Evolutionary conservation across 2,888 invertebrate genomes (phyloP).

Genomic region (Latrodectus elegans): DNA sequence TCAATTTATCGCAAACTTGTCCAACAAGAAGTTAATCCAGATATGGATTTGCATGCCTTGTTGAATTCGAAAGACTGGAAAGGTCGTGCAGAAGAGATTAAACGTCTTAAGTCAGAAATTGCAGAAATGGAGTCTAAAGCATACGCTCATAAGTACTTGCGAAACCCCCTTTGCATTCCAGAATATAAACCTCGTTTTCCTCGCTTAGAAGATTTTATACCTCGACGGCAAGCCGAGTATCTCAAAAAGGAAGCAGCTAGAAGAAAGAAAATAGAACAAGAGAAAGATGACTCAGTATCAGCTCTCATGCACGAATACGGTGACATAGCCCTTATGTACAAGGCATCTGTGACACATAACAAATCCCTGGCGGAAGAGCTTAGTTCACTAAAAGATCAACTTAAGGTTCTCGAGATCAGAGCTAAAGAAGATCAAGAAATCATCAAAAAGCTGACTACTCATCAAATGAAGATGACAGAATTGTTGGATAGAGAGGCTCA

Average conservation of each 20-base stretch:
- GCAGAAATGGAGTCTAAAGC: slow-evolving; percentile 42
- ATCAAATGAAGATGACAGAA: slow-evolving; percentile 45
- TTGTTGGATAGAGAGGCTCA: slow-evolving; percentile 42
- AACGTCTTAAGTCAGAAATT: slow-evolving; percentile 36
- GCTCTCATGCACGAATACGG: slow-evolving; percentile 44
- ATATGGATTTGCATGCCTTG: slow-evolving; percentile 26
- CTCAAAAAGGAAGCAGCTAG: slow-evolving; percentile 25
- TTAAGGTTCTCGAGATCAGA: slow-evolving; percentile 1
- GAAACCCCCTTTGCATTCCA: slow-evolving; percentile 40
- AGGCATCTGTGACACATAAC: slow-evolving; percentile 41
- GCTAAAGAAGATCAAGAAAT: slow-evolving; percentile 33
- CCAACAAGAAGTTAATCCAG: slow-evolving; percentile 16
- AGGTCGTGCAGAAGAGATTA: slow-evolving; percentile 48
- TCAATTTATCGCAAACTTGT: slow-evolving; percentile 20
- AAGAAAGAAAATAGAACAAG: slow-evolving; percentile 4
- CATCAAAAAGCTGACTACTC: slow-evolving; percentile 18
- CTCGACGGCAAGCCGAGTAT: slow-evolving; percentile 5
- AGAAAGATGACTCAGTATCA: slow-evolving; percentile 9
- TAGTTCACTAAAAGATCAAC: slow-evolving; percentile 32
- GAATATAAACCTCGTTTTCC: slow-evolving; percentile 44
- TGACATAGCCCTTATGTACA: slow-evolving; percentile 36
- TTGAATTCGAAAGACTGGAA: slow-evolving; percentile 22
- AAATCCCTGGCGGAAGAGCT: slow-evolving; percentile 47
- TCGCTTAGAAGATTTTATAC: slow-evolving; percentile 28
- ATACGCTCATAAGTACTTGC: slow-evolving; percentile 39